phyloP scores from a whole-genome alignment of 2,113 vertebrate species.

The Nansenia antarctica region DNA sequence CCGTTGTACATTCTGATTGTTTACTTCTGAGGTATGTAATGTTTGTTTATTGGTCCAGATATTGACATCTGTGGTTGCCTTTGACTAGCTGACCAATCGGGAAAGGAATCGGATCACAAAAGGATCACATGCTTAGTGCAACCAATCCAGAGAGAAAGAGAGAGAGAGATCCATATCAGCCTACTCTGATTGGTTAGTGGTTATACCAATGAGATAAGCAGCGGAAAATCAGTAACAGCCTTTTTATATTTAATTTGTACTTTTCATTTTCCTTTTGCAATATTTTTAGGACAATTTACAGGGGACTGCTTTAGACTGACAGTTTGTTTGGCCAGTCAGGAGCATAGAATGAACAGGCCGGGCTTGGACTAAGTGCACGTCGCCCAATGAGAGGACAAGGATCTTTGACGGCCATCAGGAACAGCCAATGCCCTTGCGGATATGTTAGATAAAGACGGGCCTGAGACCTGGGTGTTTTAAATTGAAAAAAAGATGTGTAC shows the following conservation, averaged over 20 bases:
- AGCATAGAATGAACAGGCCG: background rate
- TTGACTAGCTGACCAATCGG: slow-evolving; percentile 26
- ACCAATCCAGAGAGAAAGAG: slow-evolving; percentile 4
- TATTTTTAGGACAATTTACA: slow-evolving; percentile 26
- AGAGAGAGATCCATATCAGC: slow-evolving; percentile 15
- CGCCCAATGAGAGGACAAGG: slow-evolving; percentile 5
- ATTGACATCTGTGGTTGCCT: slow-evolving; percentile 21
- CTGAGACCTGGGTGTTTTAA: slow-evolving; percentile 4
- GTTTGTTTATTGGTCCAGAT: slow-evolving; percentile 10
- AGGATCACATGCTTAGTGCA: slow-evolving; percentile 18
- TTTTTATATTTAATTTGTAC: slow-evolving; percentile 28
- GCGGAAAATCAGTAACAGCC: slow-evolving; percentile 25
- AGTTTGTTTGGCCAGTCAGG: slow-evolving; percentile 25
- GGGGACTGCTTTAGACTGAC: slow-evolving; percentile 3
- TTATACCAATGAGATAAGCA: slow-evolving; percentile 23
- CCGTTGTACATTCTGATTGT: slow-evolving; percentile 24
- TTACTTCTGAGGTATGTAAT: slow-evolving; percentile 25
- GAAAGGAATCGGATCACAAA: no score
- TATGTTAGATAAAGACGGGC: background rate
- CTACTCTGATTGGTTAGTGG: slow-evolving; percentile 20
- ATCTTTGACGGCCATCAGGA: slow-evolving; percentile 11
- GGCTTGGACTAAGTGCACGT: slow-evolving; percentile 3
- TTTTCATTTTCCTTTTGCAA: slow-evolving; percentile 23
- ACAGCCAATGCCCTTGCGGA: slow-evolving; percentile 18
- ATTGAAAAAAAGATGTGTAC: slow-evolving; percentile 36